phyloP scores from a whole-genome alignment of 64 coral and sea anemone genomes.

The Actinia equina region DNA sequence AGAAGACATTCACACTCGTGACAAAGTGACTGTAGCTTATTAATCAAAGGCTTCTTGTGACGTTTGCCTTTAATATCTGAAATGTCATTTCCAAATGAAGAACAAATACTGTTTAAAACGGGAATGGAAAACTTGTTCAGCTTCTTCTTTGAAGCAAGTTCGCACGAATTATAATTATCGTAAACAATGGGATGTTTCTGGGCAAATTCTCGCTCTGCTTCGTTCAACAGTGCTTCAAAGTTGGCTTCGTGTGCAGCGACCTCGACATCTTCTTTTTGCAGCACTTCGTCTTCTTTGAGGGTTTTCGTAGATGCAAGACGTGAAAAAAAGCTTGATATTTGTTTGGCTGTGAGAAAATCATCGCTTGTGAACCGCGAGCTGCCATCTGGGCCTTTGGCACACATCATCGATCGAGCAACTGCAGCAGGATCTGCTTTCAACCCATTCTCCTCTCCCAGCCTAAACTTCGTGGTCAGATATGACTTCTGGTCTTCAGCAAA shows the following conservation, averaged over 20 bases:
- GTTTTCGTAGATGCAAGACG: constrained; percentile 34
- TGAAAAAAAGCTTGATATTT: constrained; percentile 38
- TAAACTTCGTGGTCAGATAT: constrained; percentile 34
- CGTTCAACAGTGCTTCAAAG: background rate
- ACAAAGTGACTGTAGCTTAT: too few species aligned
- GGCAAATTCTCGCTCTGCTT: background rate
- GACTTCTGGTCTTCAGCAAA: constrained; percentile 27
- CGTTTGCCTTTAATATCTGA: constrained; percentile 6
- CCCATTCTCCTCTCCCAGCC: constrained; percentile 18
- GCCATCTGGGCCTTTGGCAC: constrained; percentile 5
- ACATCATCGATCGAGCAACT: constrained; percentile 46
- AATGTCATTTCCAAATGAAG: constrained; percentile 4
- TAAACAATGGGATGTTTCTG: constrained; percentile 39
- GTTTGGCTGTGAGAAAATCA: constrained; percentile 43
- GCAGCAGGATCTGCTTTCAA: constrained; percentile 32
- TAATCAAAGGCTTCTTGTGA: too few species aligned
- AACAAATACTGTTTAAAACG: constrained; percentile 18
- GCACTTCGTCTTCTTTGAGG: background rate
- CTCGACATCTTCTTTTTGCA: constrained; percentile 44
- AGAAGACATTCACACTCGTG: too few species aligned
- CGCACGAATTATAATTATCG: constrained; percentile 39
- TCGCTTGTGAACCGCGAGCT: constrained; percentile 10
- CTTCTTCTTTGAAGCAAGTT: constrained; percentile 21
- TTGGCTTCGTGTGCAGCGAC: constrained; percentile 24
- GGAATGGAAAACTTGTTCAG: constrained; percentile 31